Conservation (phyloP, 2,797 vertebrate genomes). For the Bovichtus diacanthus region DNA sequence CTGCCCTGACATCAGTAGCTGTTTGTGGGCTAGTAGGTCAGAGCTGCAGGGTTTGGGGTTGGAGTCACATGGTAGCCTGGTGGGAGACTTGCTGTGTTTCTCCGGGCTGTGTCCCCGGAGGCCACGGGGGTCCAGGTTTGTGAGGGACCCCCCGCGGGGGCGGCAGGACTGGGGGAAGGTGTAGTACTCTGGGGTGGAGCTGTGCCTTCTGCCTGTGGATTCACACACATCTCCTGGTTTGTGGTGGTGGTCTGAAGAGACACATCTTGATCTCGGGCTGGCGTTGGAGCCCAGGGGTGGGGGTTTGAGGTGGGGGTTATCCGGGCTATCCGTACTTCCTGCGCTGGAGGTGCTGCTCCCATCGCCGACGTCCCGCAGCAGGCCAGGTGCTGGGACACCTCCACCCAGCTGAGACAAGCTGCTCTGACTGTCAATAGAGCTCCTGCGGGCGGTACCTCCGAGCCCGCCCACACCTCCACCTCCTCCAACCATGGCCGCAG, state of each 20-base stretch:
- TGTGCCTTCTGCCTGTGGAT: conserved; percentile 87
- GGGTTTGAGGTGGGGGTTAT: conserved; percentile 86
- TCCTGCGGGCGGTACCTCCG: conserved; percentile 85
- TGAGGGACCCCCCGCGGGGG: conserved; percentile 81
- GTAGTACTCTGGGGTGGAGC: conserved; percentile 92
- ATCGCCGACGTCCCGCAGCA: conserved; percentile 92
- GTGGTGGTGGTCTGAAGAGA: conserved; percentile 80
- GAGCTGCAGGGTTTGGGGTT: conserved; percentile 83
- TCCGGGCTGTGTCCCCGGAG: conserved; percentile 89
- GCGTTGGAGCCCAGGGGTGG: conserved; percentile 33
- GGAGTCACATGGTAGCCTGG: conserved; percentile 85
- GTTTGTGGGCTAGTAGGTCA: conserved; percentile 88
- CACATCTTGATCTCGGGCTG: conserved; percentile 22
- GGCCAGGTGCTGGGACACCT: conserved; percentile 73
- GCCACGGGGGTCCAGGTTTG: conserved; percentile 87
- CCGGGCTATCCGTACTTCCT: conserved; percentile 93
- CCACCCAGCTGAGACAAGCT: conserved; percentile 87
- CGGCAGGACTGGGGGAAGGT: conserved; percentile 86
- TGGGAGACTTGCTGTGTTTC: conserved; percentile 86
- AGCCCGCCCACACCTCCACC: conserved; percentile 6
- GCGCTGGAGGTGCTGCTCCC: conserved; percentile 96
- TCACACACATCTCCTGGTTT: conserved; percentile 62
- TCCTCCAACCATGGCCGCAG: conserved; percentile 56
- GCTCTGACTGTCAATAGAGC: conserved; percentile 93
- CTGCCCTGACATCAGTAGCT: conserved; percentile 82